phyloP scores from a whole-genome alignment of 2,888 invertebrate genomes.

The Galeruca laticollis region DNA sequence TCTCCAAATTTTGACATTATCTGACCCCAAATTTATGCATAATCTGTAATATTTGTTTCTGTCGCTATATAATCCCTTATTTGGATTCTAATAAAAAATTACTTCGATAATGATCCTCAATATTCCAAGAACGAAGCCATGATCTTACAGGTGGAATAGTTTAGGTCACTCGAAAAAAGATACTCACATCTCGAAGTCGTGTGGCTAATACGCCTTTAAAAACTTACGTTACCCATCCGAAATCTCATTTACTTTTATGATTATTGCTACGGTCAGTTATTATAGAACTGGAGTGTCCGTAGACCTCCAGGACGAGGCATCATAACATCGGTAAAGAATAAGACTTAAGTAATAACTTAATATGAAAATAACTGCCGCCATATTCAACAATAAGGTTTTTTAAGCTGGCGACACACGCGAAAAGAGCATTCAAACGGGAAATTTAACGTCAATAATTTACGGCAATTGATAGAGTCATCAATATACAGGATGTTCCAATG shows the following conservation, averaged over 20 bases:
- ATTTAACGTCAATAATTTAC: neutral
- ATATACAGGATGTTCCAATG: neutral
- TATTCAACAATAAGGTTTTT: slow-evolving; percentile 6
- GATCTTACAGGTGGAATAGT: neutral
- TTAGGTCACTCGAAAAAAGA: neutral
- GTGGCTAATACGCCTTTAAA: slow-evolving; percentile 4
- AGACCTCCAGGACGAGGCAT: neutral
- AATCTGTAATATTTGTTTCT: too few relatives aligned
- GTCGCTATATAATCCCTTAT: too few relatives aligned
- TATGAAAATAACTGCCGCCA: slow-evolving; percentile 1
- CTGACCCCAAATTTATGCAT: too few relatives aligned
- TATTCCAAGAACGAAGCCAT: too few relatives aligned
- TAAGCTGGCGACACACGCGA: neutral
- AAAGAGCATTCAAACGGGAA: neutral
- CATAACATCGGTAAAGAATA: neutral
- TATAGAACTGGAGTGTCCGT: slow-evolving; percentile 6
- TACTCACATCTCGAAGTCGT: slow-evolving; percentile 3
- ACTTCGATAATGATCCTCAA: too few relatives aligned
- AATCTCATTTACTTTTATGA: slow-evolving; percentile 20
- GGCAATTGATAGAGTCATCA: neutral
- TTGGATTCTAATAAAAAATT: too few relatives aligned
- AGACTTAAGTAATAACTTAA: neutral
- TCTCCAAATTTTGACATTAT: too few relatives aligned
- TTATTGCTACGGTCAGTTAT: slow-evolving; percentile 9
- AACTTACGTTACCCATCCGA: slow-evolving; percentile 6